A percentile compares a stretch with the other conserved stretches of the same genome.
phyloP scores from a whole-genome alignment of 2,113 vertebrate genomes.

The Euleptes europaea region DNA sequence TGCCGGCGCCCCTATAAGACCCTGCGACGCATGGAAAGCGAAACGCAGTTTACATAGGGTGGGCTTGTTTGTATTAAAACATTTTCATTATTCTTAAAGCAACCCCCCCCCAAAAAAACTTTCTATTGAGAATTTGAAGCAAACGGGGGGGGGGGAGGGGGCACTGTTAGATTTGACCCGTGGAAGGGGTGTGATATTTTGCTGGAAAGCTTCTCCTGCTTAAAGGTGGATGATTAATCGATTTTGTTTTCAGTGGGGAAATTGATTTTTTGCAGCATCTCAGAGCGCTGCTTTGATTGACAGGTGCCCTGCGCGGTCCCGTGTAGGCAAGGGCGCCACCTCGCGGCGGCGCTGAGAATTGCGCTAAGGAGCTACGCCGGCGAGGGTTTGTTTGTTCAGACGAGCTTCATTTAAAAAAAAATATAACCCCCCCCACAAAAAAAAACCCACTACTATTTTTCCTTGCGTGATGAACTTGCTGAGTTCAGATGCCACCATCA shows the following conservation, averaged over 20 bases:
- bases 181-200: neutral
- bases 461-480: neutral
- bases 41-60: too few species aligned
- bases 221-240: neutral
- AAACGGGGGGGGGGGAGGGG: neutral
- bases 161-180: neutral
- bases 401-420: neutral
- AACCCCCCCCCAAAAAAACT: neutral
- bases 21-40: too few species aligned
- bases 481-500: neutral
- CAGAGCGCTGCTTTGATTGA: too few species aligned
- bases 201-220: neutral
- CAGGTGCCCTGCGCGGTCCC: neutral
- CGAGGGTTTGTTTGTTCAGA: too few species aligned
- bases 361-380: neutral
- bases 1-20: too few species aligned
- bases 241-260: neutral
- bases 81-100: neutral
- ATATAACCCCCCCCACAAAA: too few species aligned
- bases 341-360: neutral
- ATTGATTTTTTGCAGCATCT: neutral
- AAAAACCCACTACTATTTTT: neutral
- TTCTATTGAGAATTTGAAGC: neutral
- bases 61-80: too few species aligned
- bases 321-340: conserved; percentile 1